phyloP scores from a whole-genome alignment of 2,888 invertebrate species.

The Galerucella nymphaeae region DNA sequence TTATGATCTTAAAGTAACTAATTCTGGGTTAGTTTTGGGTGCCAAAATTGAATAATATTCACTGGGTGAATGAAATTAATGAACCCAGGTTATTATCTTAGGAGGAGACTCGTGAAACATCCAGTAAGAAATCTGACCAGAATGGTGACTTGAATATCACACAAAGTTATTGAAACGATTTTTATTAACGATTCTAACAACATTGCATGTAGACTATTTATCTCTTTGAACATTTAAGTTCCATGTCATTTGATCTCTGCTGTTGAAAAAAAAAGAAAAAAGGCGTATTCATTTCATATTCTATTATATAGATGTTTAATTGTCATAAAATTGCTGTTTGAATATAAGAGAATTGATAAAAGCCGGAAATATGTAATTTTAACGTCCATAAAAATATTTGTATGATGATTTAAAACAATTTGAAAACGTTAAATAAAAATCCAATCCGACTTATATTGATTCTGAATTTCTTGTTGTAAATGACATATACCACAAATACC shows the following conservation, averaged over 20 bases:
- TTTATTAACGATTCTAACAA: constrained; percentile 9
- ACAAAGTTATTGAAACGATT: constrained; percentile 10
- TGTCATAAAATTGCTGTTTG: constrained; percentile 21
- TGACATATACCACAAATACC: constrained; percentile 30
- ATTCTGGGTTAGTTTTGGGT: no score
- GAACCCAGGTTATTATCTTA: no score
- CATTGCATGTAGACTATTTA: constrained; percentile 19
- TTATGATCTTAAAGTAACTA: no score
- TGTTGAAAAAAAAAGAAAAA: constrained; percentile 19
- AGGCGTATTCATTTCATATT: constrained; percentile 19
- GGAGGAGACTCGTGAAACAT: no score
- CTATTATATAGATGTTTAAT: constrained; percentile 29
- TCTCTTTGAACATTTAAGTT: constrained; percentile 13
- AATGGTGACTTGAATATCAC: background rate
- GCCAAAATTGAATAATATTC: no score
- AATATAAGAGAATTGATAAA: background rate
- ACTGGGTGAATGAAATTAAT: no score
- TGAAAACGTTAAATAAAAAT: background rate
- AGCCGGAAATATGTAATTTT: background rate
- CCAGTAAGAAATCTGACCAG: background rate
- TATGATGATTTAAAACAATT: background rate
- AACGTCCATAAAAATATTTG: background rate
- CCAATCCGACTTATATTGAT: background rate
- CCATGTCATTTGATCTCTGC: constrained; percentile 13
- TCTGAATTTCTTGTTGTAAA: constrained; percentile 13